phyloP scores from a whole-genome alignment of 2,113 vertebrate genomes.

The Hepsetus odoe region DNA sequence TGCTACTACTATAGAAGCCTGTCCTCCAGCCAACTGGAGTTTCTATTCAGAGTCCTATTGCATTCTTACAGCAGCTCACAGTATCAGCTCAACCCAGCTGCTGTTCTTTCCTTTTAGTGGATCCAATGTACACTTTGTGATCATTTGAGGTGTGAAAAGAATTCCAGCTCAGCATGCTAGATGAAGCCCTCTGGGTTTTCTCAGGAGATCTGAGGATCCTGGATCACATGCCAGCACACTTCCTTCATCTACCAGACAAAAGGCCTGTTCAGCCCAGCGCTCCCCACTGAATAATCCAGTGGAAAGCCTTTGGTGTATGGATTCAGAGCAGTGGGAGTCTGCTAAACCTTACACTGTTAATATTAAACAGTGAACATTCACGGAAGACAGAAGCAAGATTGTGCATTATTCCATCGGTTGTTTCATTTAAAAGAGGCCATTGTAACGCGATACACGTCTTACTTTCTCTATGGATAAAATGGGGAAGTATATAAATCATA shows the following conservation, averaged over 20 bases:
- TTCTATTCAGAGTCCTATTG: neutral
- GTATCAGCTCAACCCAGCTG: constrained; percentile 27
- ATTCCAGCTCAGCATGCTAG: constrained; percentile 26
- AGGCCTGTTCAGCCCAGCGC: neutral
- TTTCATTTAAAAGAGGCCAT: neutral
- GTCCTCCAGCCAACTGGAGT: constrained; percentile 14
- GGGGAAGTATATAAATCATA: neutral
- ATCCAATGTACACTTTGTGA: constrained; percentile 25
- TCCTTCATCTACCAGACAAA: constrained; percentile 36
- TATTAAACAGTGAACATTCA: constrained; percentile 31
- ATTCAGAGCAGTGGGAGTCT: constrained; percentile 13
- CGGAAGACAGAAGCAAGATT: neutral
- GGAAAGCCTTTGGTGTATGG: constrained; percentile 7
- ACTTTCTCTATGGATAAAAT: constrained; percentile 23
- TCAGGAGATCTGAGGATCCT: constrained; percentile 19
- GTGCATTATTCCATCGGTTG: neutral
- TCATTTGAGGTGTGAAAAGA: constrained; percentile 33
- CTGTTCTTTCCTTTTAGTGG: constrained; percentile 24
- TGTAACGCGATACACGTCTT: neutral
- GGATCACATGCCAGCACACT: neutral
- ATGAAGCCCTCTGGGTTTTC: constrained; percentile 43
- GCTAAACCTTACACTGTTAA: neutral
- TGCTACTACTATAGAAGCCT: neutral
- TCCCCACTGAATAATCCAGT: constrained; percentile 17
- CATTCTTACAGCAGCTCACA: constrained; percentile 8